Evolutionary conservation across 2,888 invertebrate genomes (phyloP), one percentile per base, ranked within the genome.

Genomic region (Apomyelois bistriatella): DNA sequence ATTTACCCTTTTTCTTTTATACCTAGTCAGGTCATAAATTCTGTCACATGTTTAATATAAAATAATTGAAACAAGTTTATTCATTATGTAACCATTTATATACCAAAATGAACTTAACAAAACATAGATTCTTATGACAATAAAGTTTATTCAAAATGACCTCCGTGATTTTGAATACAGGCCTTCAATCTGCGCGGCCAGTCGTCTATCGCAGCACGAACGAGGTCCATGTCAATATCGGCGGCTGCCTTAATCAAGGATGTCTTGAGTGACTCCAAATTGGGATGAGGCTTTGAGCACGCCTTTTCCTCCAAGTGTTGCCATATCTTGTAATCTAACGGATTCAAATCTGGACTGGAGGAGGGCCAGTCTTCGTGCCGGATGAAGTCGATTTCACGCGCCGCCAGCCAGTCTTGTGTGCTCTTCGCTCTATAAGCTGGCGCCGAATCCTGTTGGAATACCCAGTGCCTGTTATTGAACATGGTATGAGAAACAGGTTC

Each of bases 341-440:
- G 49, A 30, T 53, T 46, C 5, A 49, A 28, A 42, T 53, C 53
- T 50, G 50, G 46, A 22, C 53, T 53, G 9, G 51, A 56, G 15
- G 53, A 53, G 53, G 51, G 48, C 57, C 55, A 60, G 32, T 58
- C 48, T 42, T 59, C 49, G 41, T 53, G 53, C 9, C 40, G 8
- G 16, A 40, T 16, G 5, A 40, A 40, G 40, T 16, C 40, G 8
- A 40, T 40, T 15, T 15, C 15, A 40, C 9, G 16, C 16, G 40
- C 40, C 1, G 40, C 16, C 40, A 35, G 6, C 10, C 35, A 35
- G 35, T 48, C 35, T 59, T 56, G 42, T 15, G 55, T 53, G 38
- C 53, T 56, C 53, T n/a, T 28, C 8, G 54, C 56, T 42, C 41
- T 54, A 57, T 59, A 55, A 48, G 48, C 52, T 22, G 53, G 52